Evolutionary conservation across 2,113 vertebrate genomes (phyloP), one percentile per base, ranked within the genome.

Genomic region (Scartelaos histophorus): DNA sequence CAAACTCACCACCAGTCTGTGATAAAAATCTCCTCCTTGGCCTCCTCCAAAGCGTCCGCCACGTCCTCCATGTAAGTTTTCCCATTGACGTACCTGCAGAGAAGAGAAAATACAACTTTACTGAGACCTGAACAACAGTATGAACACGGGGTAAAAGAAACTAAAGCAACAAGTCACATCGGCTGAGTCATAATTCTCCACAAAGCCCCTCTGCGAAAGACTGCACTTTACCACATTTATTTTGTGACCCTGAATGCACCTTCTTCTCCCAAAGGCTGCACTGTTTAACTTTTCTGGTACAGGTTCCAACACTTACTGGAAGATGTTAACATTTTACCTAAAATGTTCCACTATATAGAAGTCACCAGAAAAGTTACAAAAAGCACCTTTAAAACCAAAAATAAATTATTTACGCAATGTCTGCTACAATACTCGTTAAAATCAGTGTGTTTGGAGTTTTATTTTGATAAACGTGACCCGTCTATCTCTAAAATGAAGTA

Each of bases 11-110:
- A 99, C 98, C 98, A 99, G 83, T 99, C 98, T 0, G 98, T 99
- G 91, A 99, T 98, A 73, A 99, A 99, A 88, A 99, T 98, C 75
- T 99, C 98, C 73, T 99, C 98, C 57, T 94, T 94, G 0, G 98
- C 97, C 7, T 94, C 95, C 87, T 99, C 98, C 93, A 99, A 92
- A 49, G 97, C 97, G 34, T 97, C 84, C 0, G 97, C 97, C 0
- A 99, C 94, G 0, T 99, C 98, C 90, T 98, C 95, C 80, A 99
- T 99, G 91, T 98, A 99, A 5, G 93, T 94, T 90, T 95, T 98
- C 0, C 97, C 96, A 22, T 99, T 98, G 53, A 99, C 96, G 70
- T 98, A 99, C 97, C 97, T 98, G 89, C 88, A 43, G 29, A 1
- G 54, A 2, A 77, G 73, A 2, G 61, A 19, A 13, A 16, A 2